Conservation (phyloP, 1,140 invertebrate genomes). For the Ditylenchus dipsaci region DNA sequence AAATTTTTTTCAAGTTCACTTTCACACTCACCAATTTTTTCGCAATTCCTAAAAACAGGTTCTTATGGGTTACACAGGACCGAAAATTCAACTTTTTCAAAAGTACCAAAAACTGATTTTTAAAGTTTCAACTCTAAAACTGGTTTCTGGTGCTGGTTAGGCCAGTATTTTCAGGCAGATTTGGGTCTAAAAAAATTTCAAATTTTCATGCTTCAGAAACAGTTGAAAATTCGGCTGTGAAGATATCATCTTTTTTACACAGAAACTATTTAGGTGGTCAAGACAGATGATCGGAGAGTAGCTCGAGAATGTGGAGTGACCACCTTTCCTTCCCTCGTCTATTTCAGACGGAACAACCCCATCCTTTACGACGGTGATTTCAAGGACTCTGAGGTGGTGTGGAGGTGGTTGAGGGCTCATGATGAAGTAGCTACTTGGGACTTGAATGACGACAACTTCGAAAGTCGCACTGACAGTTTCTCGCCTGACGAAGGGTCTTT, state of each 20-base stretch:
- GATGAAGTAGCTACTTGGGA: slow-evolving; percentile 52
- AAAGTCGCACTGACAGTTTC: slow-evolving; percentile 48
- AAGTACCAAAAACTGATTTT: no score
- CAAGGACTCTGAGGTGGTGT: slow-evolving; percentile 55
- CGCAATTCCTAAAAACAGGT: no score
- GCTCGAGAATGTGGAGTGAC: slow-evolving; percentile 54
- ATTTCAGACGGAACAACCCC: slow-evolving; percentile 55
- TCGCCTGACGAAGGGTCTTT: slow-evolving; percentile 56
- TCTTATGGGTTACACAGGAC: no score
- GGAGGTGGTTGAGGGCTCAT: slow-evolving; percentile 56
- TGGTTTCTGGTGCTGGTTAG: no score
- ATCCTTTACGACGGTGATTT: slow-evolving; percentile 58
- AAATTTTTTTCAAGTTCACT: neutral
- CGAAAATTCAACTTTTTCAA: no score
- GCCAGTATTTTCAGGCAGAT: no score
- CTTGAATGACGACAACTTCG: slow-evolving; percentile 55
- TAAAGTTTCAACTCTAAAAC: no score
- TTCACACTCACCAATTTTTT: neutral
- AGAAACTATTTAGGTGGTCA: slow-evolving; percentile 49
- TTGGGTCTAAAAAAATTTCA: no score
- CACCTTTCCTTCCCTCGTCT: slow-evolving; percentile 56
- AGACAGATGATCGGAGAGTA: slow-evolving; percentile 56
- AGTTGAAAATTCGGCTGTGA: no score
- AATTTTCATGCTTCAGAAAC: no score
- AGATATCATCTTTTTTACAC: no score